Conservation (phyloP, 1,140 invertebrate species). For the Bombyx mori region ASM3026992v2 NC_085123.1:9114501-9115000, state of each 20-base stretch:
- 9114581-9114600: constrained; percentile 35
- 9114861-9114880: no score
- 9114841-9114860: no score
- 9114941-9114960: no score
- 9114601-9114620: constrained; percentile 30
- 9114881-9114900: no score
- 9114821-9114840: no score
- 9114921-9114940: no score
- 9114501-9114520: constrained; percentile 12
- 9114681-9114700: constrained; percentile 4
- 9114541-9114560: no score
- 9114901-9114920: no score
- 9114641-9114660: constrained; percentile 41
- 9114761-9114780: not conserved
- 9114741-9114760: not conserved
- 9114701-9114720: not conserved
- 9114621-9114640: constrained; percentile 58
- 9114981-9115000: no score
- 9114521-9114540: constrained; percentile 11
- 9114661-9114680: constrained; percentile 37
- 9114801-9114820: no score
- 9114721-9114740: not conserved
- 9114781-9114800: no score
- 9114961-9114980: no score
- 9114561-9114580: constrained; percentile 20